phyloP scores from a whole-genome alignment of 2,888 invertebrate genomes.

The Dryocosmus kuriphilus region DNA sequence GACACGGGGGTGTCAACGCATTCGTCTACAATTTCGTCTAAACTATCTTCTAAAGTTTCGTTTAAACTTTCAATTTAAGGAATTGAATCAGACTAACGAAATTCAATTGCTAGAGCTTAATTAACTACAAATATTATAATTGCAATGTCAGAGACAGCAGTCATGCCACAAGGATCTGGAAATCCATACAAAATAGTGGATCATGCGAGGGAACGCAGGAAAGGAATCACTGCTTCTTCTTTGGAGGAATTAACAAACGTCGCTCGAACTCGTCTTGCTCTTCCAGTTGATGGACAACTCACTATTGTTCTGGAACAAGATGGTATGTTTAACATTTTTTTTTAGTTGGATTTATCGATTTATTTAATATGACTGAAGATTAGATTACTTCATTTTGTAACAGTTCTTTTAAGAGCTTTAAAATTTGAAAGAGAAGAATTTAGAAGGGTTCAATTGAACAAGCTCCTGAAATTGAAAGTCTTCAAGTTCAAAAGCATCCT shows the following conservation, averaged over 20 bases:
- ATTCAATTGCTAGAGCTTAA: conserved; percentile 4
- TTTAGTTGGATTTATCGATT: neutral
- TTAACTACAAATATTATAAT: neutral
- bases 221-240: conserved; percentile 89
- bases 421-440: neutral
- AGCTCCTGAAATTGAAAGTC: too few relatives aligned
- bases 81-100: conserved; percentile 13
- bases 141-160: conserved; percentile 55
- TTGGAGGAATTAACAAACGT: conserved; percentile 88
- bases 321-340: conserved; percentile 75
- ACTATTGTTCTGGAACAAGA: conserved; percentile 94
- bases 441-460: too few relatives aligned
- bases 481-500: neutral
- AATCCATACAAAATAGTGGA: conserved; percentile 90
- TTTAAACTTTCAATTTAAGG: conserved; percentile 13
- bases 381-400: neutral
- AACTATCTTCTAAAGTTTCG: conserved; percentile 6
- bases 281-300: conserved; percentile 82
- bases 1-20: conserved; percentile 14
- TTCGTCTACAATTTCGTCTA: conserved; percentile 23
- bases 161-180: conserved; percentile 71
- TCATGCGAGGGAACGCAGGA: conserved; percentile 87
- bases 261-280: conserved; percentile 86
- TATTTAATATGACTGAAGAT: neutral
- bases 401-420: neutral